Base-by-base conservation (phyloP, 2,113 vertebrate genomes). In the Vireo altiloquus region DNA sequence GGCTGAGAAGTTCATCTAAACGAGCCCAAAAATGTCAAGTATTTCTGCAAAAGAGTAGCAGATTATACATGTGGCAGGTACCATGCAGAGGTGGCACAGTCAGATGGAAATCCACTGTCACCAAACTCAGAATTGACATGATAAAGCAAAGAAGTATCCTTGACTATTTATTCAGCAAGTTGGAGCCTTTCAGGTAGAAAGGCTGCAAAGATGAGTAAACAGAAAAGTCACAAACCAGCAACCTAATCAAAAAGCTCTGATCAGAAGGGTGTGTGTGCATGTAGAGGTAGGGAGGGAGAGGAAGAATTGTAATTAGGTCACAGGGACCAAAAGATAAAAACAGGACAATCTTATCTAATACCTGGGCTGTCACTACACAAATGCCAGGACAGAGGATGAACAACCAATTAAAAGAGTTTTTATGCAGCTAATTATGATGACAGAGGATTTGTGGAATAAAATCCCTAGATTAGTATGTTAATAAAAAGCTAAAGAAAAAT, bases 331-430 rank as follows among this genome's bases (percentile, higher is more conserved):
- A 50, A 92, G 47, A 88, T 63, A 96, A 95, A 68, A 96, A 66
- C 71, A 97, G 86, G 52, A 94, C 76, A 83, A 81, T 82, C 89
- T 90, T 95, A 95, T 95, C 91, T 93, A 86, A 81, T 83, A 89
- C 83, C 54, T 86, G 44, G 64, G 86, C 89, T 95, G 94, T 59
- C 76, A 71, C 60, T 66, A 52, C 13, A 15, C 39, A 76, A 75
- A 52, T 40, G 49, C 27, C 65, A 90, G 81, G 64, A 77, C 25
- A 40, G 27, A 82, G 27, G 46, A 93, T 35, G 21, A 87, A 65
- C 0, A 2, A 74, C 75, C 80, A 94, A 93, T 92, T 93, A 88
- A 30, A 64, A 35, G 21, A 40, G 71, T 80, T 95, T 95, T 92
- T 86, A 83, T 0, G 7, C 15, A 75, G 72, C 42, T 74, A 59